A percentile compares a stretch with the other conserved stretches of the same genome.
These are phyloP conservation scores for Neolamprologus toae DNA, from an alignment of 2,113 vertebrate species.

Conservation along the genomic window DNA sequence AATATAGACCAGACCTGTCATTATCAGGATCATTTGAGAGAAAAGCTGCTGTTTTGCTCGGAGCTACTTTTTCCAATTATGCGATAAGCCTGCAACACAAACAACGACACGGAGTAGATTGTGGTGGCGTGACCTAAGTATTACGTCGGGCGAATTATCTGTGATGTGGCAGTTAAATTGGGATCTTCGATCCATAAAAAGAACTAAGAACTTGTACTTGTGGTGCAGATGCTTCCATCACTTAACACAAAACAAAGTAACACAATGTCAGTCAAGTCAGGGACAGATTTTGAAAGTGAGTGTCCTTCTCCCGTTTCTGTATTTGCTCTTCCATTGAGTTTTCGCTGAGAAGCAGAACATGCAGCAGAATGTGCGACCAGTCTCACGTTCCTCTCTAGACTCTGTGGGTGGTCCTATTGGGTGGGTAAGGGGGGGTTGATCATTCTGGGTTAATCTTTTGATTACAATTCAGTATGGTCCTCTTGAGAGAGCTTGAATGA, in stretches of 20 bases:
- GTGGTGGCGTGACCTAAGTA: background rate
- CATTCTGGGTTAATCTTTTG: constrained; percentile 51
- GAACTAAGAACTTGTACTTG: background rate
- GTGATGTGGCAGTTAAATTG: background rate
- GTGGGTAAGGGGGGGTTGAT: constrained; percentile 11
- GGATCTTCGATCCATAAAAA: background rate
- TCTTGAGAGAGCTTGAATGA: constrained; percentile 4
- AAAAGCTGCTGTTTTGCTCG: constrained; percentile 21
- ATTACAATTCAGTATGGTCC: constrained; percentile 46
- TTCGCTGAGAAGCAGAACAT: background rate
- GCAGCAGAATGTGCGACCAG: background rate
- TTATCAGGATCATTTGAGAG: constrained; percentile 54
- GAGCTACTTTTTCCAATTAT: background rate
- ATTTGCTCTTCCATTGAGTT: background rate
- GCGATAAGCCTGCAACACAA: constrained; percentile 19
- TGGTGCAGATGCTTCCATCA: background rate
- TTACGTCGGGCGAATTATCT: background rate
- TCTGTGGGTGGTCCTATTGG: constrained; percentile 49
- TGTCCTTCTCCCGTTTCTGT: background rate
- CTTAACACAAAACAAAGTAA: background rate
- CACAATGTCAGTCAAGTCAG: background rate
- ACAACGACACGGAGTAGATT: background rate
- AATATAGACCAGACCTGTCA: constrained; percentile 40
- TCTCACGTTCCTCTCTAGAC: constrained; percentile 12
- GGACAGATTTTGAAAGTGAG: background rate